Base-by-base conservation (phyloP, 2,113 vertebrate genomes). In the Mesitornis unicolor region DNA sequence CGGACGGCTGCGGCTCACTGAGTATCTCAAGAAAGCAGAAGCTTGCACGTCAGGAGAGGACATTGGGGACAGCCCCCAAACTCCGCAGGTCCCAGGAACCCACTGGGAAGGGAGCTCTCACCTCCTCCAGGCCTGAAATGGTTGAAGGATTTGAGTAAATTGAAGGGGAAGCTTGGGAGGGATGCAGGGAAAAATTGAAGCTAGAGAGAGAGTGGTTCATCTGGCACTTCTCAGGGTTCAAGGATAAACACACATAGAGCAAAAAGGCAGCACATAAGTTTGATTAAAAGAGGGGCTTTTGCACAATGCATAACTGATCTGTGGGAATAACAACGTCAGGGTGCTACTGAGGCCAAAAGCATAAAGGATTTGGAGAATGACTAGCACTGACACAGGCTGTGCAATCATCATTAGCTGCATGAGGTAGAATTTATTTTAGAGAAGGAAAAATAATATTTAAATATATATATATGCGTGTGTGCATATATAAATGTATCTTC, bases 281-380 rank as follows among this genome's bases (percentile, higher is more conserved):
- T 92, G 43, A 90, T 89, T 90, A 75, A 87, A 94, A 82, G 21
- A 60, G 67, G 73, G 11, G 57, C 16, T 84, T 97, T 87, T 90
- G 33, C 29, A 77, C 51, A 76, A 38, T 28, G 59, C 25, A 57
- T 64, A 81, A 71, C 45, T 59, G 36, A 84, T 57, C 60, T 78
- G 16, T 56, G 48, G 14, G 40, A 57, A 28, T 87, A 40, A 51
- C 6, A 43, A 10, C 2, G 1, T 75, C 76, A 93, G 43, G 36
- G 60, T 68, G 40, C 36, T 60, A 29, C 43, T 1, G 14, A 84
- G 31, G 47, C 56, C 88, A 89, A 78, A 94, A 75, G 10, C 31
- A 60, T 67, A 75, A 63, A 74, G 10, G 4, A 43, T 75, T 90
- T 0, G 2, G 68, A 68, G 70, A 70, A 67, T 13, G 8, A 51